Evolutionary conservation across 2,113 vertebrate species (phyloP).

Genomic region (Elanoides forficatus): DNA sequence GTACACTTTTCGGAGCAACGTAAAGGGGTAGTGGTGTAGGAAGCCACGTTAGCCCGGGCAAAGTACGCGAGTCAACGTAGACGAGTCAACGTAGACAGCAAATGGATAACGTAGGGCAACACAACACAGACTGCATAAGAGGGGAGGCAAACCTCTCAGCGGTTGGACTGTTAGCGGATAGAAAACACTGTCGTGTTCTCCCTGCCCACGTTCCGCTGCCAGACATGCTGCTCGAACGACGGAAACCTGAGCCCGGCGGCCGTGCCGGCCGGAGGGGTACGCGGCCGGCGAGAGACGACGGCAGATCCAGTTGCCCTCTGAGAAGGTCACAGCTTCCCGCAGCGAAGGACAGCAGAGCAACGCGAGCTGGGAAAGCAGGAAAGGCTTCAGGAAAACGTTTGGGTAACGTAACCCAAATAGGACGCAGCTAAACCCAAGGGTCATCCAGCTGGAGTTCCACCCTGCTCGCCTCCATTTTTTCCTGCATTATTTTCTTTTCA

Average conservation of each 20-base stretch:
- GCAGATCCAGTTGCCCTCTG: not conserved
- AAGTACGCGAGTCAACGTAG: fast-evolving
- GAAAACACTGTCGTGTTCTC: not conserved
- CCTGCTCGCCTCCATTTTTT: not conserved
- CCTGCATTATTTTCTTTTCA: not conserved
- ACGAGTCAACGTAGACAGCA: not conserved
- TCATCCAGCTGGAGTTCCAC: not conserved
- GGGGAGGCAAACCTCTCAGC: not conserved
- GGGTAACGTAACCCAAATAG: not conserved
- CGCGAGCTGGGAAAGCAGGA: not conserved
- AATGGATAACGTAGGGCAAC: not conserved
- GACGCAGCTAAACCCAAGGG: not conserved
- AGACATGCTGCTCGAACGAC: fast-evolving
- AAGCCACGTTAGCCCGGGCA: not conserved
- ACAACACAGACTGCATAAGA: not conserved
- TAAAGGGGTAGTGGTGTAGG: not conserved
- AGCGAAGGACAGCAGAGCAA: not conserved
- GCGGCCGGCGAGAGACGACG: not conserved
- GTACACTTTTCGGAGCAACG: not conserved
- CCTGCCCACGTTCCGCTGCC: not conserved
- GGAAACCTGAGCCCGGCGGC: not conserved
- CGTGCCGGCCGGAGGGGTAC: fast-evolving
- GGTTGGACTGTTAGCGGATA: not conserved
- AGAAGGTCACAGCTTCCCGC: not conserved
- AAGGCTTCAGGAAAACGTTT: not conserved